These are phyloP conservation scores for Acromyrmex heyeri DNA, from an alignment of 1,140 invertebrate genomes.

Conservation along the genomic window DNA sequence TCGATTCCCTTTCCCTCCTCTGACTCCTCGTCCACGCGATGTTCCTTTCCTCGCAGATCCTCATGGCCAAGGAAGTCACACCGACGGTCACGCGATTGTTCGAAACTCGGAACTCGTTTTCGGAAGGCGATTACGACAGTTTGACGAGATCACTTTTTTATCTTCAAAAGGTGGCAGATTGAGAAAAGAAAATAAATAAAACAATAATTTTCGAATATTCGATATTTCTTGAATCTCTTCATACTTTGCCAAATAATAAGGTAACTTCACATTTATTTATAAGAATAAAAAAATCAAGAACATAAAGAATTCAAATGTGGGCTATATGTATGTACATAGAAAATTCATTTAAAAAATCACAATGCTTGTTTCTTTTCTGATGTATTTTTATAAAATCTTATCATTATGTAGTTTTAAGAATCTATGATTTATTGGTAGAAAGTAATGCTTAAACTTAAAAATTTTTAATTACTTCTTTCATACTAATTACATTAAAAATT, in stretches of 20 bases:
- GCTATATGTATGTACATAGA: background rate
- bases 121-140: conserved; percentile 42
- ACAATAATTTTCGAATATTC: background rate
- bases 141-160: conserved; percentile 25
- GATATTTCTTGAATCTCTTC: background rate
- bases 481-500: background rate
- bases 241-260: background rate
- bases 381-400: background rate
- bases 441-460: background rate
- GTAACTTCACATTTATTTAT: background rate
- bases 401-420: background rate
- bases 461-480: background rate
- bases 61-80: conserved; percentile 49
- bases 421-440: background rate
- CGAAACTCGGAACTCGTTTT: conserved; percentile 60
- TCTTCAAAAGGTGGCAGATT: background rate
- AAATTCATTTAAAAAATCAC: background rate
- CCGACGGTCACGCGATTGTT: conserved; percentile 47
- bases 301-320: background rate
- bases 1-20: conserved; percentile 75
- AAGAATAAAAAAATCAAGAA: background rate
- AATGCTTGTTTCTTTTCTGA: background rate
- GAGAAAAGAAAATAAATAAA: background rate
- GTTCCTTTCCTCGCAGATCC: conserved; percentile 51
- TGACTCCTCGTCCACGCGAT: conserved; percentile 59